Evolutionary conservation across 1,140 invertebrate species (phyloP), one percentile per base, ranked within the genome.

Genomic region (Saccostrea glomerata): DNA sequence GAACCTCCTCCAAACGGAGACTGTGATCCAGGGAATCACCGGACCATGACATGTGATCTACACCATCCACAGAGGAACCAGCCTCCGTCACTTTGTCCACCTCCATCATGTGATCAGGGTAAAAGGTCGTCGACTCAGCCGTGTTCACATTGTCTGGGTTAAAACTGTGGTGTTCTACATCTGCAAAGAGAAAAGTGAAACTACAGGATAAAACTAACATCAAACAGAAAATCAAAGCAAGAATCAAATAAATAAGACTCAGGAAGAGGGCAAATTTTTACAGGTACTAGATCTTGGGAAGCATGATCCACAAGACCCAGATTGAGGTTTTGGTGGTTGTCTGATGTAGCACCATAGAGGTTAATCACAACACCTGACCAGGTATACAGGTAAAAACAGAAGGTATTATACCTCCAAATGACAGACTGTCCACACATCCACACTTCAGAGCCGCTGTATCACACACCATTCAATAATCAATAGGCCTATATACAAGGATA

Each of bases 401-500:
- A 25, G 30, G 70, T 30, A 73, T 73, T 12, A 23, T 73, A 73
- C 25, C 70, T 73, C 30, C 23, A 73, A 73, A 73, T 73, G 25
- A 73, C 70, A 73, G 70, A 73, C 70, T 17, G 30, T 73, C 70
- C 70, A 73, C 70, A 73, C 23, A 73, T 73, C 25, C 25, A 73
- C 15, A 5, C 25, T 73, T 4, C 25, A 11, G 25, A 73, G 70
- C 70, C 15, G 30, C 70, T 30, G 70, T 73, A 73, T 73, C 70
- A 73, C 70, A 73, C 70, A 73, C 70, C 25, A 73, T 73, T 73
- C 70, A 73, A 73, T 73, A 73, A 73, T 73, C 70, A 73, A 73
- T 73, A 73, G 9, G 70, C 25, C 70, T 73, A 36, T 30, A 30
- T 25, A 73, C 70, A 30, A 25, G 70, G 23, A 73, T 73, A 25